Evolutionary conservation across 2,888 invertebrate genomes (phyloP), one percentile per base, ranked within the genome.

Genomic region (Koerneria pararmatus): DNA sequence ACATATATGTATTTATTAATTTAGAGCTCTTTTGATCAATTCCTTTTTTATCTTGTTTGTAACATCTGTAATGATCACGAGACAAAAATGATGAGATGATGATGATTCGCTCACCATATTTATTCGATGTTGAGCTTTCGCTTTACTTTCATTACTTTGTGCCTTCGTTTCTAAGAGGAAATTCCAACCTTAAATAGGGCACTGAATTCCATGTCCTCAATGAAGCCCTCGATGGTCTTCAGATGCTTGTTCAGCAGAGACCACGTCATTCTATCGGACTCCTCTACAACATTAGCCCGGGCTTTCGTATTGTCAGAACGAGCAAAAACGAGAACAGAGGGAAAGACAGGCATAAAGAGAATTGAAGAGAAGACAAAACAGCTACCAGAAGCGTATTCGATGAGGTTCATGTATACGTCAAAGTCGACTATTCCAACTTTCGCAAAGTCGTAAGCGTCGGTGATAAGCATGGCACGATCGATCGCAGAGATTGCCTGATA

Each of bases 201-300:
- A 49, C 73, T n/a, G 48, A 72, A 66, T 3, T 71, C 70, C 2
- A 74, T 68, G 24, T 78, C 76, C 22, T 69, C 68, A 19, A 79
- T 68, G n/a, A 79, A 32, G 8, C 66, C 53, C 62, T 78, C 78
- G 35, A 79, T 74, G 15, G 59, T 61, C 57, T 70, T 67, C 35
- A 78, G 53, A 31, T 75, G 74, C 41, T 73, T 70, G n/a, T 68
- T 66, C 22, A 78, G 70, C 3, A 76, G 70, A 8, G 74, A 63
- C 78, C 78, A 78, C 24, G 76, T 73, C 68, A 75, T 72, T 51
- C 77, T 72, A 48, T 78, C 77, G 1, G 65, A 27, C 65, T 78
- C 78, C 19, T 69, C 74, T 74, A 62, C 27, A 70, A 22, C n/a
- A 22, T 6, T 67, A 35, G 22, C 2, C 5, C 51, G 31, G 1